phyloP scores from a whole-genome alignment of 2,113 vertebrate species.

The Ochotona princeps region DNA sequence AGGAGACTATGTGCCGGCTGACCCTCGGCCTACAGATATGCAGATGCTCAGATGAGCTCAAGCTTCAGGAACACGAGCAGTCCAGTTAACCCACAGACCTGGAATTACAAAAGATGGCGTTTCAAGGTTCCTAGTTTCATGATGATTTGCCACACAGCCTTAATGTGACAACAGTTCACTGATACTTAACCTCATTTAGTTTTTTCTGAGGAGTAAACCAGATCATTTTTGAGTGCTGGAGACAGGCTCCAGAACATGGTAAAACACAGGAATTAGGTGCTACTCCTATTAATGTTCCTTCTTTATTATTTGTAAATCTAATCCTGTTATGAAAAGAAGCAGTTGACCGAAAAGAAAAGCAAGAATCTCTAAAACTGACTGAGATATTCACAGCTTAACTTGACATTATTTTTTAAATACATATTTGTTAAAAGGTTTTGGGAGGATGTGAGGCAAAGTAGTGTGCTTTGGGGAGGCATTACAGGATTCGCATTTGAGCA shows the following conservation, averaged over 20 bases:
- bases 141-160: not conserved
- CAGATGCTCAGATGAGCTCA: not conserved
- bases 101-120: not conserved
- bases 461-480: not conserved
- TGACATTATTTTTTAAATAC: not conserved
- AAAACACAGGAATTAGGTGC: not conserved
- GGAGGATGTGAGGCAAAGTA: not conserved
- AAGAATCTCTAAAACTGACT: not conserved
- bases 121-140: not conserved
- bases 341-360: slow-evolving; percentile 42
- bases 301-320: not conserved
- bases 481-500: not conserved
- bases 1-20: not conserved
- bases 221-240: not conserved
- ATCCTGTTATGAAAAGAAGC: not conserved
- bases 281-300: not conserved
- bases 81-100: not conserved
- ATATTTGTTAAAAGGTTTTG: slow-evolving; percentile 31
- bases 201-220: not conserved
- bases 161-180: not conserved
- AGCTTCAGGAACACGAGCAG: not conserved
- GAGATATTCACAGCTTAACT: not conserved
- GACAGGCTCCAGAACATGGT: not conserved
- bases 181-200: not conserved
- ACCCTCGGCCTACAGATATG: not conserved